Evolutionary conservation across 1,140 invertebrate species (phyloP).

Genomic region (Diorhabda sublineata): DNA sequence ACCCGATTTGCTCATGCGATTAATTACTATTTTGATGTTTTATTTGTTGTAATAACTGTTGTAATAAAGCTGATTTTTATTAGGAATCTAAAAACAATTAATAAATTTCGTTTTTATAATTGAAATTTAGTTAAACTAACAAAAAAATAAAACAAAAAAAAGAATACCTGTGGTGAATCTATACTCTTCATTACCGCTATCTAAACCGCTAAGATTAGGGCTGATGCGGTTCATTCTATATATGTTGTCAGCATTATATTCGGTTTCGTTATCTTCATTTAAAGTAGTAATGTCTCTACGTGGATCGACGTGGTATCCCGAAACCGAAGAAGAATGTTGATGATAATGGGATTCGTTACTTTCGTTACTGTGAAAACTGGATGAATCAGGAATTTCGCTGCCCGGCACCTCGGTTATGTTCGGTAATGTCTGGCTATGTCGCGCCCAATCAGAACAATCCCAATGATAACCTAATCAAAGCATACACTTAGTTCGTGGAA

Average conservation of each 20-base stretch:
- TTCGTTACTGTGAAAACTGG: constrained; percentile 83
- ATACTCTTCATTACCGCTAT: constrained; percentile 62
- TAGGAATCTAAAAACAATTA: too few relatives aligned
- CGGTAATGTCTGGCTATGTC: constrained; percentile 75
- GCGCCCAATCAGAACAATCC: constrained; percentile 94
- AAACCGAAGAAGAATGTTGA: constrained; percentile 30
- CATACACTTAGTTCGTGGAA: too few relatives aligned
- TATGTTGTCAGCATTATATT: constrained; percentile 65
- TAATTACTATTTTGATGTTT: too few relatives aligned
- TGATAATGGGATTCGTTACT: constrained; percentile 70
- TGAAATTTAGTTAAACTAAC: background rate
- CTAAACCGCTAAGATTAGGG: constrained; percentile 59
- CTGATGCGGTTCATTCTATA: constrained; percentile 56
- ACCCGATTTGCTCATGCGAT: too few relatives aligned
- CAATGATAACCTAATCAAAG: constrained; percentile 76
- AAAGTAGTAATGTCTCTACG: constrained; percentile 62
- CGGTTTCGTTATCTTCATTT: constrained; percentile 68
- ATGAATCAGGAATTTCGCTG: constrained; percentile 85
- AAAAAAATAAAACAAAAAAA: constrained; percentile 22
- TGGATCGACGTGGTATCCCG: constrained; percentile 47
- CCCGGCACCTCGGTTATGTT: constrained; percentile 90
- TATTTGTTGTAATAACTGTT: too few relatives aligned
- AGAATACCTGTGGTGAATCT: constrained; percentile 49
- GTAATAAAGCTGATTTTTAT: too few relatives aligned
- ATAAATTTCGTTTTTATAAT: too few relatives aligned